Evolutionary conservation across 2,888 invertebrate species (phyloP).

Genomic region (Acleris literana): DNA sequence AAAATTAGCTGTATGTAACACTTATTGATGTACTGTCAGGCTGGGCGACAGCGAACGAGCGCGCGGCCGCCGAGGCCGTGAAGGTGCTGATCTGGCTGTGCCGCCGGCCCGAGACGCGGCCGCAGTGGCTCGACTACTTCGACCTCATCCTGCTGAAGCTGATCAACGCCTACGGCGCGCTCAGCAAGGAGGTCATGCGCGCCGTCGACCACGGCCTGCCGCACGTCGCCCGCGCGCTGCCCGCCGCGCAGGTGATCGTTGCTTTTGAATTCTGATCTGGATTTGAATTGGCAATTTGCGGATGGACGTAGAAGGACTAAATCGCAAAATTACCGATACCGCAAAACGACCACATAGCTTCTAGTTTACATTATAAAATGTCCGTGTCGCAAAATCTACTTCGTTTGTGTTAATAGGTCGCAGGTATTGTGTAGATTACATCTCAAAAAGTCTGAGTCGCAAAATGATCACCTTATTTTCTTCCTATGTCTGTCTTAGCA

Average conservation of each 20-base stretch:
- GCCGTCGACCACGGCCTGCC: conserved; percentile 93
- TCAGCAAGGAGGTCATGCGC: conserved; percentile 89
- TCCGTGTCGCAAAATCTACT: too few relatives aligned
- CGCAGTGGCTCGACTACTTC: conserved; percentile 93
- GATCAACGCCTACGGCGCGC: conserved; percentile 91
- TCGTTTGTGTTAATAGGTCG: too few relatives aligned
- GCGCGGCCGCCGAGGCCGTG: conserved; percentile 89
- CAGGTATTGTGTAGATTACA: too few relatives aligned
- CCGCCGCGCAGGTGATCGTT: conserved; percentile 85
- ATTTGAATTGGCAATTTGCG: too few relatives aligned
- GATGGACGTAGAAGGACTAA: too few relatives aligned
- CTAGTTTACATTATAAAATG: too few relatives aligned
- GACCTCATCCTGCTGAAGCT: conserved; percentile 96
- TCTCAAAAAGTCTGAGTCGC: too few relatives aligned
- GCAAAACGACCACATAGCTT: too few relatives aligned
- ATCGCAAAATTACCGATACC: too few relatives aligned
- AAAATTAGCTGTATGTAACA: too few relatives aligned
- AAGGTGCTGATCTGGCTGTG: conserved; percentile 93
- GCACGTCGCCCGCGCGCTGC: conserved; percentile 90
- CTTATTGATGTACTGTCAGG: conserved; percentile 46
- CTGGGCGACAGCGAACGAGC: conserved; percentile 81
- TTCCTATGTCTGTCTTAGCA: too few relatives aligned
- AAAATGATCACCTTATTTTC: too few relatives aligned
- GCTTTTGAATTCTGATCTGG: neutral
- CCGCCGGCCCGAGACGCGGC: conserved; percentile 88